A percentile compares a stretch with the other conserved stretches of the same genome.
Conservation (phyloP, 2,888 invertebrate genomes). For the Idaea aversata region DNA sequence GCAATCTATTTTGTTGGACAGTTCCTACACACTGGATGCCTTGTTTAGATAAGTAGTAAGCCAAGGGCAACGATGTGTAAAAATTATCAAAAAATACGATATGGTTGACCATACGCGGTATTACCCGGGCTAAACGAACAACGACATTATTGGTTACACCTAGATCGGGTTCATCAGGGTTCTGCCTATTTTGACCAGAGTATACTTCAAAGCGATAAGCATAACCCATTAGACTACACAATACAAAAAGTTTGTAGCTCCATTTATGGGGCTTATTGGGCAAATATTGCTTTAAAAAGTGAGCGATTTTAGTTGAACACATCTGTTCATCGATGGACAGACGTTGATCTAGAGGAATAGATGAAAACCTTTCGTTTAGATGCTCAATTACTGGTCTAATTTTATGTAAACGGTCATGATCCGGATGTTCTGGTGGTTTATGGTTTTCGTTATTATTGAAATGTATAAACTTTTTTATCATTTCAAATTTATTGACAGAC, state of each 20-base stretch:
- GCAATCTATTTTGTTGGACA: slow-evolving; percentile 42
- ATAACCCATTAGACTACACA: slow-evolving; percentile 30
- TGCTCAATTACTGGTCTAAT: slow-evolving; percentile 31
- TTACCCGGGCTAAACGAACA: slow-evolving; percentile 32
- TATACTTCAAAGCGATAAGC: slow-evolving; percentile 30
- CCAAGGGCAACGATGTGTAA: slow-evolving; percentile 38
- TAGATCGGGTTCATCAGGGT: slow-evolving; percentile 35
- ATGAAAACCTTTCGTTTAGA: slow-evolving; percentile 38
- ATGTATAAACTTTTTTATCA: slow-evolving; percentile 29
- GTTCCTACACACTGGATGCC: slow-evolving; percentile 40
- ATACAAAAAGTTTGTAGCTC: slow-evolving; percentile 37
- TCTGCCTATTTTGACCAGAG: slow-evolving; percentile 43
- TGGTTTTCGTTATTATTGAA: slow-evolving; percentile 34
- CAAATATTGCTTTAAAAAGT: slow-evolving; percentile 29
- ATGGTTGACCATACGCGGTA: slow-evolving; percentile 36
- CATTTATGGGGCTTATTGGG: slow-evolving; percentile 38
- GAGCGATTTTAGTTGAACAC: slow-evolving; percentile 30
- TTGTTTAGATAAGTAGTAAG: slow-evolving; percentile 35
- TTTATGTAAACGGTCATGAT: slow-evolving; percentile 19
- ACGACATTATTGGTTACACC: slow-evolving; percentile 34
- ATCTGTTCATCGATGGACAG: slow-evolving; percentile 35
- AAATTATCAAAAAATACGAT: slow-evolving; percentile 41
- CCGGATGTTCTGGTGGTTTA: slow-evolving; percentile 23
- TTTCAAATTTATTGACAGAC: slow-evolving; percentile 34
- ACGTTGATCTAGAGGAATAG: slow-evolving; percentile 36